phyloP scores from a whole-genome alignment of 2,797 vertebrate genomes.

The Tenualosa ilisha region DNA sequence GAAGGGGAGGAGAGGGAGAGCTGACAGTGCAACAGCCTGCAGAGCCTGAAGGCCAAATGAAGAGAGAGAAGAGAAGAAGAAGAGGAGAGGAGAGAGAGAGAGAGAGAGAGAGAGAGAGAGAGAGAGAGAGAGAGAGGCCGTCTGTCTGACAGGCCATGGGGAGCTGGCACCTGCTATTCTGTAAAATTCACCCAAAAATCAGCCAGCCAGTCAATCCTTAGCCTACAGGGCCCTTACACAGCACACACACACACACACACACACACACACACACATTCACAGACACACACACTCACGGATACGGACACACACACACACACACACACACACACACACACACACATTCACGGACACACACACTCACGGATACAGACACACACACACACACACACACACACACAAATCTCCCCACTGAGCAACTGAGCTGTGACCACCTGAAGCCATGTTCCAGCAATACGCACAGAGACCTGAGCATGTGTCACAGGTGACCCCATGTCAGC shows the following conservation, averaged over 20 bases:
- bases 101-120: no score
- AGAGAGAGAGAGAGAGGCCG: no score
- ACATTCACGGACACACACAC: conserved; percentile 20
- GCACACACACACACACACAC: conserved; percentile 25
- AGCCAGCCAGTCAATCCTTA: not conserved
- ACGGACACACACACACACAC: not conserved
- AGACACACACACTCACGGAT: not conserved
- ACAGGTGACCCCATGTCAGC: not conserved
- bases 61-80: not conserved
- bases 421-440: no score
- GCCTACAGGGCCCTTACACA: no score
- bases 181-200: not conserved
- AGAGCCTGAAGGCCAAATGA: not conserved
- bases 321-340: conserved; percentile 29
- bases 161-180: not conserved
- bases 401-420: conserved; percentile 41
- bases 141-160: not conserved
- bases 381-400: not conserved
- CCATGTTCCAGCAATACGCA: no score
- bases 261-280: conserved; percentile 31
- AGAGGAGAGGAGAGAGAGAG: no score
- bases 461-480: not conserved
- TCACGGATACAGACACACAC: not conserved
- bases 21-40: not conserved
- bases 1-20: not conserved